Percentiles rank a stretch among this genome's conserved stretches.
Conservation (phyloP, 2,888 invertebrate genomes). For the Trachelus iudaicus region DNA sequence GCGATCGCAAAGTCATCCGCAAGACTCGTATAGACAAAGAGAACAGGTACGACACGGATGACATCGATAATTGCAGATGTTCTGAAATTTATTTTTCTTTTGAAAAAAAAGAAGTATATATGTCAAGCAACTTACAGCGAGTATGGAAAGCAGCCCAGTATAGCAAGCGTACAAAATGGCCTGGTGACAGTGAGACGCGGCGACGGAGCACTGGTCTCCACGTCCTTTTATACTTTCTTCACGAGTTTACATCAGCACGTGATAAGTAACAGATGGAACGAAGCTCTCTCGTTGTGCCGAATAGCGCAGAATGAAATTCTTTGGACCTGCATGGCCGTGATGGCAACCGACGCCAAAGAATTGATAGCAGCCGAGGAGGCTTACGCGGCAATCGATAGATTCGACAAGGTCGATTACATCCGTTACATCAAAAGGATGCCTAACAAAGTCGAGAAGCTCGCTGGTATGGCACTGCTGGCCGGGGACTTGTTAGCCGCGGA, state of each 20-base stretch:
- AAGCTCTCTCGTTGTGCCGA: constrained; percentile 83
- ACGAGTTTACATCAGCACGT: constrained; percentile 74
- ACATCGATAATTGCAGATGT: background rate
- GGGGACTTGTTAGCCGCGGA: constrained; percentile 79
- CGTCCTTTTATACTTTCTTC: constrained; percentile 58
- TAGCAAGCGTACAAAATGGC: constrained; percentile 86
- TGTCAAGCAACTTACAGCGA: constrained; percentile 70
- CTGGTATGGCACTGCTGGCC: constrained; percentile 76
- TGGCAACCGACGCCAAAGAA: constrained; percentile 88
- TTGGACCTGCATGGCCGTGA: constrained; percentile 95
- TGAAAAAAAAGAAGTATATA: constrained; percentile 63
- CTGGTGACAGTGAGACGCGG: constrained; percentile 86
- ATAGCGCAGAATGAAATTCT: constrained; percentile 76
- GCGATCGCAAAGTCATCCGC: constrained; percentile 75
- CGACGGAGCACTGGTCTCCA: constrained; percentile 84
- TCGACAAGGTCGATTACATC: constrained; percentile 87
- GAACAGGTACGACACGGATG: constrained; percentile 53
- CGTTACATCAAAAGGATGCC: constrained; percentile 77
- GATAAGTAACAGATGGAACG: constrained; percentile 83
- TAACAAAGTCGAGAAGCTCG: constrained; percentile 71
- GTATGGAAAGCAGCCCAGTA: constrained; percentile 86
- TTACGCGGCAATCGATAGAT: constrained; percentile 89
- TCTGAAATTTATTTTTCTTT: constrained; percentile 42
- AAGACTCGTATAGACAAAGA: constrained; percentile 65
- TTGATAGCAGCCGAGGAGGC: constrained; percentile 93